Evolutionary conservation across 2,797 vertebrate genomes (phyloP).

Genomic region (Leptatherina wallacei): DNA sequence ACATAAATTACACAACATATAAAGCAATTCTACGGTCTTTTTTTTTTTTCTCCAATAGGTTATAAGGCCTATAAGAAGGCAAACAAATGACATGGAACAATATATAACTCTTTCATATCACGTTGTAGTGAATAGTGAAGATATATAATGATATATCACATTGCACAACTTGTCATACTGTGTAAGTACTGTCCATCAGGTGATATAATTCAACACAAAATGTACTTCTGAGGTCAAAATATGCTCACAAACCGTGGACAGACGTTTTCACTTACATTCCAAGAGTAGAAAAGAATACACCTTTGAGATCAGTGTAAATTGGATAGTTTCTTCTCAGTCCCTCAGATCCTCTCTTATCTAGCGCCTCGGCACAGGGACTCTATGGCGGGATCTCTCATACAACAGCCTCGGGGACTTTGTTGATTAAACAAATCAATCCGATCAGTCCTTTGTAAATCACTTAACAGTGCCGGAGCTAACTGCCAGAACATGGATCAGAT

Average conservation of each 20-base stretch:
- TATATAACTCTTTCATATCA: slow-evolving; percentile 78
- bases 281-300: slow-evolving; percentile 63
- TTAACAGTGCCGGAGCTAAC: slow-evolving; percentile 37
- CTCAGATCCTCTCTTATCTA: slow-evolving; percentile 27
- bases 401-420: slow-evolving; percentile 46
- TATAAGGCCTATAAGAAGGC: slow-evolving; percentile 78
- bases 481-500: slow-evolving; percentile 63
- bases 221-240: slow-evolving; percentile 68
- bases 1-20: slow-evolving; percentile 79
- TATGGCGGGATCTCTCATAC: slow-evolving; percentile 23
- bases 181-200: slow-evolving; percentile 73
- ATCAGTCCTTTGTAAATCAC: slow-evolving; percentile 56
- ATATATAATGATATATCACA: slow-evolving; percentile 79
- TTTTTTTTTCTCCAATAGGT: slow-evolving; percentile 58
- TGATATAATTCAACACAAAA: slow-evolving; percentile 71
- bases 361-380: slow-evolving; percentile 26
- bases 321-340: slow-evolving; percentile 16
- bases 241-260: slow-evolving; percentile 62
- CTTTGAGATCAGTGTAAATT: slow-evolving; percentile 35
- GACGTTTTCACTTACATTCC: slow-evolving; percentile 72
- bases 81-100: slow-evolving; percentile 79
- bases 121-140: slow-evolving; percentile 73
- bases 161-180: slow-evolving; percentile 79
- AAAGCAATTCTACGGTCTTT: slow-evolving; percentile 75
- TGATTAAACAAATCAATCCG: slow-evolving; percentile 63